These are phyloP conservation scores for Prionailurus viverrinus DNA, from an alignment of 2,113 vertebrate genomes.

Conservation along the genomic window DNA sequence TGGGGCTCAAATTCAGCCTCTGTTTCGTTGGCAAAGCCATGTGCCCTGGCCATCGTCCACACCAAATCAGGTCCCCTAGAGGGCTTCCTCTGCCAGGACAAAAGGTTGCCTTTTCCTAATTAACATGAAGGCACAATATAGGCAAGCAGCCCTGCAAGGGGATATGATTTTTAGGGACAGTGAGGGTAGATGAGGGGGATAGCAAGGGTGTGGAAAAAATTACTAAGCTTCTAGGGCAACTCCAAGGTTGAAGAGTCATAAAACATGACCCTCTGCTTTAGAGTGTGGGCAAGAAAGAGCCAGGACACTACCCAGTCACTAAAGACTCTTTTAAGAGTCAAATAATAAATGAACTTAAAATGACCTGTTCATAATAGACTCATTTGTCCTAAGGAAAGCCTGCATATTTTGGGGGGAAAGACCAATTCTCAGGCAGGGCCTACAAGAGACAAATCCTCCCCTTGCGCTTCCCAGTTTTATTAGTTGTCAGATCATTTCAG, in stretches of 20 bases:
- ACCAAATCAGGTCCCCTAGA: not conserved
- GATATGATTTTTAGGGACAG: not conserved
- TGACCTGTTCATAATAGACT: not conserved
- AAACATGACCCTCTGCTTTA: not conserved
- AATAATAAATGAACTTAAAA: slow-evolving; percentile 32
- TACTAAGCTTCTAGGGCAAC: not conserved
- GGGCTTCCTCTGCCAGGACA: not conserved
- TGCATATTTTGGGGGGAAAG: not conserved
- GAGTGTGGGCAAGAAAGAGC: slow-evolving; percentile 13
- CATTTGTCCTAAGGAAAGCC: not conserved
- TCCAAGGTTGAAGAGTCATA: not conserved
- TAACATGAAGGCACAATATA: not conserved
- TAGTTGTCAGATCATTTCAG: not conserved
- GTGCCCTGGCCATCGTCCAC: not conserved
- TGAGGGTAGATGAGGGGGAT: not conserved
- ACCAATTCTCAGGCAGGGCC: not conserved
- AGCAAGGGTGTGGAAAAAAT: not conserved
- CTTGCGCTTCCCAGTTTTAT: not conserved
- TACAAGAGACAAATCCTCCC: not conserved
- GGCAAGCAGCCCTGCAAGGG: not conserved
- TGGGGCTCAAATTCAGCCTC: not conserved
- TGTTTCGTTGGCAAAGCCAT: not conserved
- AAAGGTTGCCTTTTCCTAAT: not conserved
- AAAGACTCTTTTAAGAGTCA: not conserved
- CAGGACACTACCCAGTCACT: not conserved